Percentiles rank a stretch among this genome's conserved stretches.
Conservation (phyloP, 2,888 invertebrate species). For the Xestia ashworthii region DNA sequence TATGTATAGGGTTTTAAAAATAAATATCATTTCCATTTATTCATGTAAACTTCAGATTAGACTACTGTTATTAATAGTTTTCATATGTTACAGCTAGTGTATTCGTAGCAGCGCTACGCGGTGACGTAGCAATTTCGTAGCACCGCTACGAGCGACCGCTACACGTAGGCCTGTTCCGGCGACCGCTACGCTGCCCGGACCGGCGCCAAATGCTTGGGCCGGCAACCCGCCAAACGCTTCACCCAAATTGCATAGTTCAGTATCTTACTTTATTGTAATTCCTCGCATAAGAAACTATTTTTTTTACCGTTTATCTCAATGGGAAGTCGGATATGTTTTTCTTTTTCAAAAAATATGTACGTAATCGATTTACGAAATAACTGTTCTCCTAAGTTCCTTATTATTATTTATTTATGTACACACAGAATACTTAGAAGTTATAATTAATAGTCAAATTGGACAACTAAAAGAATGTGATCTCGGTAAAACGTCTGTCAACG, state of each 20-base stretch:
- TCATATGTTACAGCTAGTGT: neutral
- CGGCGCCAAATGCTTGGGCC: slow-evolving; percentile 44
- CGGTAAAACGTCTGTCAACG: neutral
- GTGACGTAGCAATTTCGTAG: slow-evolving; percentile 46
- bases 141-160: slow-evolving; percentile 29
- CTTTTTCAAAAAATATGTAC: no score
- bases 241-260: slow-evolving; percentile 24
- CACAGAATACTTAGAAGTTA: no score
- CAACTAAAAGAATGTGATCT: neutral
- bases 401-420: no score
- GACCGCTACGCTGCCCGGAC: slow-evolving; percentile 36
- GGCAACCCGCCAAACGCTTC: slow-evolving; percentile 40
- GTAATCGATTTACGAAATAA: no score
- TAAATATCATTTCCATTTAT: neutral
- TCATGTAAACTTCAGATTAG: neutral
- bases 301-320: neutral
- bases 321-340: neutral
- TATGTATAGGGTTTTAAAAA: neutral
- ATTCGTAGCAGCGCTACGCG: slow-evolving; percentile 42
- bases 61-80: neutral
- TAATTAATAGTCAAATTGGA: neutral
- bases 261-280: slow-evolving; percentile 20
- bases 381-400: no score
- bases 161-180: slow-evolving; percentile 21
- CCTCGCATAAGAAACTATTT: neutral